Percentiles rank a stretch among this genome's conserved stretches.
phyloP scores from a whole-genome alignment of 2,797 vertebrate species.

The Hafferia zeledoni region DNA sequence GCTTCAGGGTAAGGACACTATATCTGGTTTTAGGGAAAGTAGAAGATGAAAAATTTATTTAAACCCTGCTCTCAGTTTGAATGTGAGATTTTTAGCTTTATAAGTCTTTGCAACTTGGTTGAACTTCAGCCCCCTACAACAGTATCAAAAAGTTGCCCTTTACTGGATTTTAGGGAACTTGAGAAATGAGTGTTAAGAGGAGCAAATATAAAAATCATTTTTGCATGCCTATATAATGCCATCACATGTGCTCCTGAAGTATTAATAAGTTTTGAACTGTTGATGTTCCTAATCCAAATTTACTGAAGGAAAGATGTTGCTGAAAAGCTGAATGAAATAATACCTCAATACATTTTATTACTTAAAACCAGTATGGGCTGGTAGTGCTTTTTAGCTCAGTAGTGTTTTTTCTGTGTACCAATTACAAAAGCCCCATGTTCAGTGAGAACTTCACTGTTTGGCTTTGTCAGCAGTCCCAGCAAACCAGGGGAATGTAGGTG shows the following conservation, averaged over 20 bases:
- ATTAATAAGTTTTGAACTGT: neutral
- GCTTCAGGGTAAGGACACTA: neutral
- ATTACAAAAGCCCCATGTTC: rapidly evolving
- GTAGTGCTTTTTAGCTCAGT: neutral
- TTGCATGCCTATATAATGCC: neutral
- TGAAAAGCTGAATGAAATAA: neutral
- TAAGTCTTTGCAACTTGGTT: neutral
- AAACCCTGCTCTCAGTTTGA: neutral
- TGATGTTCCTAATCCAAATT: neutral
- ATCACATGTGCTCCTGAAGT: neutral
- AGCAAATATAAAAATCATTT: neutral
- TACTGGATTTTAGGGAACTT: neutral
- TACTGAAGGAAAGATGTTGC: neutral
- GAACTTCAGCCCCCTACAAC: neutral
- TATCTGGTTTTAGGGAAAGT: neutral
- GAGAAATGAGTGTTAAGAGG: neutral
- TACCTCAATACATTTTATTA: neutral
- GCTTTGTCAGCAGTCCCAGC: neutral
- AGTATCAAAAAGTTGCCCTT: neutral
- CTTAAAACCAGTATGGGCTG: neutral
- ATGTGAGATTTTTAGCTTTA: neutral
- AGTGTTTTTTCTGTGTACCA: neutral
- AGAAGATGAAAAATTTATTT: neutral
- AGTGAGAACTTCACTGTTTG: neutral
- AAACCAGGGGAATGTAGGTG: neutral